Evolutionary conservation across 2,113 vertebrate species (phyloP), one percentile per base, ranked within the genome.

Genomic region (Mugil cephalus): DNA sequence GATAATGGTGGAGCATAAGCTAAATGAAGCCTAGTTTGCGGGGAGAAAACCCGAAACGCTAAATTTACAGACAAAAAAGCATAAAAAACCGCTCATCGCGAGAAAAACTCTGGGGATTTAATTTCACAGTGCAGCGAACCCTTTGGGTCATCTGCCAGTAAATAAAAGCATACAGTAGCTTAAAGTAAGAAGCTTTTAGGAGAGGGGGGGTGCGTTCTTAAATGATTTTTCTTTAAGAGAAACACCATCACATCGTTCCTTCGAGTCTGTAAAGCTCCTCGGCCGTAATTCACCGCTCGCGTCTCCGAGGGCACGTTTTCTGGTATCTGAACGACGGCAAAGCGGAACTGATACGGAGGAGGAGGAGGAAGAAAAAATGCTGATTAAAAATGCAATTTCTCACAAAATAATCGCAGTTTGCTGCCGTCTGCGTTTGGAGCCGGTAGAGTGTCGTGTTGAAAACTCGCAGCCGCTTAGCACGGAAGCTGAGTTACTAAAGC

Each of bases 1-100:
- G 72, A 84, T 89, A 83, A 86, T 85, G 55, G 66, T 55, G 47
- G 74, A 50, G 53, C 55, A 74, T 38, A 78, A 62, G 71, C 59
- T 53, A 68, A 79, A 85, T 74, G 34, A 47, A 85, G 81, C 69
- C 64, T 19, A 52, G 67, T 80, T 81, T 8, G 59, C 21, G 68
- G 50, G 53, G 77, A n/a, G 38, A 15, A 38, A 77, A 60, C n/a
- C n/a, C n/a, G 48, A 52, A 55, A 48, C n/a, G 21, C 47, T 73
- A 50, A 83, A 81, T 24, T 60, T 15, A 73, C 17, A 60, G 54
- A 19, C 62, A 54, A 43, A 80, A 77, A 67, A 12, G 8, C 59
- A 47, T 75, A 74, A 74, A 54, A 12, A 56, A 63, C 18, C 65
- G n/a, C 48, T 55, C 43, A 54, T 12, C 53, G 38, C 36, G 55